A percentile compares a stretch with the other conserved stretches of the same genome.
phyloP scores from a whole-genome alignment of 2,797 vertebrate species.

The Enteromius radiatus region DNA sequence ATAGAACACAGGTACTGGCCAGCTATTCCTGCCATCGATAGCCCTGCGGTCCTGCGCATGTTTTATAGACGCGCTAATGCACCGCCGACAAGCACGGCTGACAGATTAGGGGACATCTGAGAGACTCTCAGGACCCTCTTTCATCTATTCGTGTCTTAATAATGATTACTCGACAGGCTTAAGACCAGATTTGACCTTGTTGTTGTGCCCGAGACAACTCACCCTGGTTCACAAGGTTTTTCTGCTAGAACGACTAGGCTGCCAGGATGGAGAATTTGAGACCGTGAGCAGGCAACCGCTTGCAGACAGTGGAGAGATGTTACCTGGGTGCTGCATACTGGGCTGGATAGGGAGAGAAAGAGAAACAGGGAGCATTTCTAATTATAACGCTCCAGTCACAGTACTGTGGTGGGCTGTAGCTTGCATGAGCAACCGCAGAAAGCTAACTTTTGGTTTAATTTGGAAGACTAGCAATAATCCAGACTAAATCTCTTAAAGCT shows the following conservation, averaged over 20 bases:
- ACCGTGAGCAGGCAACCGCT: conserved; percentile 55
- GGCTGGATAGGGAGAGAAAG: conserved; percentile 24
- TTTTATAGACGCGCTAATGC: conserved; percentile 29
- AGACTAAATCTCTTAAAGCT: conserved; percentile 81
- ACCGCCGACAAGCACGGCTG: background rate
- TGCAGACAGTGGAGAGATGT: conserved; percentile 23
- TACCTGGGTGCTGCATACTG: conserved; percentile 38
- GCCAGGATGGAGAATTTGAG: conserved; percentile 67
- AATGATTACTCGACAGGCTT: conserved; percentile 78
- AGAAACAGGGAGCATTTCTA: conserved; percentile 62
- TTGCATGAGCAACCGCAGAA: conserved; percentile 80
- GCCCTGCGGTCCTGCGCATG: background rate
- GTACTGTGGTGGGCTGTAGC: conserved; percentile 70
- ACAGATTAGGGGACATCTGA: conserved; percentile 53
- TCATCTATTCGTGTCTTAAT: conserved; percentile 72
- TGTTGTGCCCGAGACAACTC: conserved; percentile 71
- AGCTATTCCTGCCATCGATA: conserved; percentile 1
- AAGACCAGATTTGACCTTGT: conserved; percentile 78
- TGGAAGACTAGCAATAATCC: conserved; percentile 84
- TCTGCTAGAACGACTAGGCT: conserved; percentile 60
- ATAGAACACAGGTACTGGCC: conserved; percentile 20
- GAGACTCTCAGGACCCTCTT: conserved; percentile 69
- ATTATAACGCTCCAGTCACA: conserved; percentile 68
- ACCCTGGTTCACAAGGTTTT: conserved; percentile 69
- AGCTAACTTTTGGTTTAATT: conserved; percentile 86